A percentile compares a stretch with the other conserved stretches of the same genome.
Evolutionary conservation across 2,797 vertebrate species (phyloP).

Genomic region (Enteromius argenteus): DNA sequence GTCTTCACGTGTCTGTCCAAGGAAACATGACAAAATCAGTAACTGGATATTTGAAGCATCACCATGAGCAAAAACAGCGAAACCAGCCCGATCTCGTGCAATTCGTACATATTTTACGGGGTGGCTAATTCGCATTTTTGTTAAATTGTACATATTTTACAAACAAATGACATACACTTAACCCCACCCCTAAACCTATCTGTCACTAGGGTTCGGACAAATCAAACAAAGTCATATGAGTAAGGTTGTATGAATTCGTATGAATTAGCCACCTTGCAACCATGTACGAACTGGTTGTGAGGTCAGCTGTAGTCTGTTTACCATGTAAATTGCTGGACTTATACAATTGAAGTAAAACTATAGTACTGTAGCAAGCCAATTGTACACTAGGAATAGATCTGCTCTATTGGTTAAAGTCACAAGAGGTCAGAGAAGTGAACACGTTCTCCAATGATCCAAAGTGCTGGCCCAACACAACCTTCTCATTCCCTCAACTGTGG

Average conservation of each 20-base stretch:
- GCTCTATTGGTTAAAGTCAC: slow-evolving; percentile 66
- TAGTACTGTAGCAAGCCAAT: background rate
- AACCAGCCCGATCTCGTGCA: no score
- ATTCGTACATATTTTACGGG: no score
- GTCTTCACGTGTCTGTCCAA: background rate
- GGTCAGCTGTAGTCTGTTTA: background rate
- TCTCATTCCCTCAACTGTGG: slow-evolving; percentile 66
- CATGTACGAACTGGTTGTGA: no score
- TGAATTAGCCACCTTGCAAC: no score
- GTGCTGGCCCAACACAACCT: slow-evolving; percentile 62
- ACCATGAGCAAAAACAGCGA: background rate
- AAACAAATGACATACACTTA: no score
- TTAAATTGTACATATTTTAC: no score
- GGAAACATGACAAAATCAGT: background rate
- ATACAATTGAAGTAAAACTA: background rate
- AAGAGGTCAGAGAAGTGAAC: slow-evolving; percentile 60
- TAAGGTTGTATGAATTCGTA: no score
- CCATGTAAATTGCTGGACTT: background rate
- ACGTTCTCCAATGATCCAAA: slow-evolving; percentile 24
- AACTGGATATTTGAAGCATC: background rate
- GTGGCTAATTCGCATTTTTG: no score
- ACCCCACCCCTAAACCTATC: no score
- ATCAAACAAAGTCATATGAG: no score
- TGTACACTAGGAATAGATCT: slow-evolving; percentile 44
- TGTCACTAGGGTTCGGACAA: no score